Evolutionary conservation across 2,888 invertebrate genomes (phyloP), one percentile per base, ranked within the genome.

Genomic region (Luperina nickerlii): DNA sequence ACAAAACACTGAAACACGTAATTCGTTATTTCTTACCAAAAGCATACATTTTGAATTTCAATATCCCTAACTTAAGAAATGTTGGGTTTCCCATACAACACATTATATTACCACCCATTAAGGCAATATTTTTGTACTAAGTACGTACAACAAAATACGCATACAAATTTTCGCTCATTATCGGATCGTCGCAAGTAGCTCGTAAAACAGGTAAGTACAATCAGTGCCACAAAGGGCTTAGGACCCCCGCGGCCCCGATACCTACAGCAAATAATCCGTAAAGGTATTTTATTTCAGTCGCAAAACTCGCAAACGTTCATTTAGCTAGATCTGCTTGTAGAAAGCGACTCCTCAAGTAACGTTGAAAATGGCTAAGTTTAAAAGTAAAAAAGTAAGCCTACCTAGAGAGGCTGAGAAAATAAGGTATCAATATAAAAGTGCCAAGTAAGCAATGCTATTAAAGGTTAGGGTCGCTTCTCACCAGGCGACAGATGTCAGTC

Each of bases 401-500:
- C 15, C 2, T 38, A 27, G 11, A 51, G 18, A 13, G 15, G 51
- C 27, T 13, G 15, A 32, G 32, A 45, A 79, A 69, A 62, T 68
- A 79, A 45, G 24, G 27, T 45, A 48, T 48, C 11, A 67, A 60
- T 60, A 60, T 67, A 38, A 68, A 70, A 60, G 51, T 62, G 42
- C 27, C 42, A 32, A 54, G 51, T 63, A 63, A 7, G n/a, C 54
- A 70, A 70, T 63, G 15, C 9, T 24, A 63, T n/a, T 32, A 32
- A 45, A 63, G 20, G 32, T 67, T 18, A 77, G 78, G 27, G n/a
- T n/a, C 2, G 27, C 38, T 79, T 18, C 79, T 62, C 60, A 60
- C 8, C 3, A 18, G n/a, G 68, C 51, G 24, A 60, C 60, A 18
- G 51, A 11, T n/a, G 32, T 67, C 6, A n/a, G 27, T 20, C 32